Evolutionary conservation across 2,113 vertebrate genomes (phyloP), one percentile per base, ranked within the genome.

Genomic region (Egretta garzetta): DNA sequence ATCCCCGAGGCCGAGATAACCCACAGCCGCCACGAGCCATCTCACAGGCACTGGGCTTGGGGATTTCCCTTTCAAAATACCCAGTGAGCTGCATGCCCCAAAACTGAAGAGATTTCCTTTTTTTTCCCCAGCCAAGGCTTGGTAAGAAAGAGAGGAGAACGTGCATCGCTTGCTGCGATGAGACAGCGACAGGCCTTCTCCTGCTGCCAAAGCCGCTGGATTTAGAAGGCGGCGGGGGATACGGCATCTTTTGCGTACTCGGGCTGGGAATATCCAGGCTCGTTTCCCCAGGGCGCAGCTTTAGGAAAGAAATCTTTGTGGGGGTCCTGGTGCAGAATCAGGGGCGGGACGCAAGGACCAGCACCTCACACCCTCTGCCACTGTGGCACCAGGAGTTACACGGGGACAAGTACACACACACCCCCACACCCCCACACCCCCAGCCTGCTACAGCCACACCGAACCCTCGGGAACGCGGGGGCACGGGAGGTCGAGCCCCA

Each of bases 141-240:
- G 84, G 35, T 6, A 16, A 76, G 35, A 50, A 68, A 50, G 20
- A 15, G 71, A 33, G 50, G 23, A 43, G 52, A 76, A 76, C 1
- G 1, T 24, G 43, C 20, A 16, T 22, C 1, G 1, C 16, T 59
- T 24, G 4, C 43, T 26, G 33, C 3, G 1, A 27, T 45, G 58
- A 45, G 70, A 22, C 39, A 24, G 12, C 30, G 43, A 16, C 24
- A 30, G 45, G 62, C n/a, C 35, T 15, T 41, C 62, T 41, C 43
- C n/a, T n/a, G n/a, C 33, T 8, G 43, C 26, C 62, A 41, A 76
- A 76, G 43, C 30, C 20, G 8, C 15, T 1, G 41, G 52, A 21
- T 49, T 75, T 37, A 27, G 37, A 53, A 41, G 18, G 41, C 41
- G 12, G 41, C 12, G 41, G 41, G 5, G 41, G 84, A n/a, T n/a